phyloP scores from a whole-genome alignment of 2,888 invertebrate species.

The Agonopterix alstromeriana region DNA sequence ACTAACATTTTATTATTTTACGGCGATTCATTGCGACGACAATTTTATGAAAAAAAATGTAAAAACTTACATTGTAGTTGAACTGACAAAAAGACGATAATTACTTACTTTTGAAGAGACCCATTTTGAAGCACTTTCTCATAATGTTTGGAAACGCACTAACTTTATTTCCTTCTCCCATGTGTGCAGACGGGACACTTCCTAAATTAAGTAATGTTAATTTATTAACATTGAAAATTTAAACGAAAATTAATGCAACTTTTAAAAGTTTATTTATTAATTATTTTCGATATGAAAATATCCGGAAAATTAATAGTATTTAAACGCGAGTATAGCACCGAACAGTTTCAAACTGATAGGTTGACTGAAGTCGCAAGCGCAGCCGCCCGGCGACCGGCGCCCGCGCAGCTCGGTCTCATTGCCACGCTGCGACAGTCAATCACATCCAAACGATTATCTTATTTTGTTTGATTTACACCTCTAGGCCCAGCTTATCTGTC shows the following conservation, averaged over 20 bases:
- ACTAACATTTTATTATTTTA: no score
- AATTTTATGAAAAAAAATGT: no score
- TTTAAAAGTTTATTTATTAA: background rate
- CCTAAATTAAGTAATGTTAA: background rate
- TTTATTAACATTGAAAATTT: no score
- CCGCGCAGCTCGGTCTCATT: slow-evolving; percentile 44
- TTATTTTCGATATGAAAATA: slow-evolving; percentile 12
- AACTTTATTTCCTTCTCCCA: slow-evolving; percentile 50
- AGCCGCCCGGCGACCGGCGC: slow-evolving; percentile 20
- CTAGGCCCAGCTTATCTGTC: no score
- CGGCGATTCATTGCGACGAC: no score
- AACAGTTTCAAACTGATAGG: slow-evolving; percentile 48
- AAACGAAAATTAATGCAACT: no score
- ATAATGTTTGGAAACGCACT: slow-evolving; percentile 51
- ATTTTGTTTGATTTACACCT: background rate
- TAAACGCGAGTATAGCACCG: slow-evolving; percentile 40
- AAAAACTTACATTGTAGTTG: no score
- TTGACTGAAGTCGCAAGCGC: slow-evolving; percentile 42
- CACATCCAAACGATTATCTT: slow-evolving; percentile 16
- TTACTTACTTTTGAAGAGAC: slow-evolving; percentile 68
- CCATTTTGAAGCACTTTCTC: slow-evolving; percentile 72
- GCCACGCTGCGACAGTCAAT: slow-evolving; percentile 40
- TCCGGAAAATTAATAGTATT: slow-evolving; percentile 15
- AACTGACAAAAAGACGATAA: background rate
- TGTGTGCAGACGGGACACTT: slow-evolving; percentile 19